Conservation (phyloP, 1,140 invertebrate species). For the Aphidius ervi region DNA sequence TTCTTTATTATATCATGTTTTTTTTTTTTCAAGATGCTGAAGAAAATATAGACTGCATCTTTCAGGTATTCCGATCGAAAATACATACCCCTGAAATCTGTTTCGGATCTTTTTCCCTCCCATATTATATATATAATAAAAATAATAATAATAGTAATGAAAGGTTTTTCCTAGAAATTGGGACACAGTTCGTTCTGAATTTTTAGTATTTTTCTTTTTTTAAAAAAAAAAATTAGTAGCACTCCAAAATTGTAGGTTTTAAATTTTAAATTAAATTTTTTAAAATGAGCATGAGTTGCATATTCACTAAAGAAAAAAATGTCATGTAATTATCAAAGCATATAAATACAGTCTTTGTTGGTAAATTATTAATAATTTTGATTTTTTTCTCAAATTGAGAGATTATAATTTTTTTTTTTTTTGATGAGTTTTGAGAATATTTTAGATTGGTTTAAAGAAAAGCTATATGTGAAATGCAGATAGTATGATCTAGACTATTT, state of each 20-base stretch:
- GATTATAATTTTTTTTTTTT: neutral
- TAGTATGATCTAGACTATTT: slow-evolving; percentile 37
- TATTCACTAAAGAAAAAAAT: too few species aligned
- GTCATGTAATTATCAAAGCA: neutral
- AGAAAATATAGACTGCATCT: too few species aligned
- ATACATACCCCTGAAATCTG: too few species aligned
- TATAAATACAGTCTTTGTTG: neutral
- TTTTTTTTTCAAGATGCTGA: too few species aligned
- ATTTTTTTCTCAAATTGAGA: neutral
- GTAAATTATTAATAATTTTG: neutral
- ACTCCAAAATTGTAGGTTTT: too few species aligned
- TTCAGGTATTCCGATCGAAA: too few species aligned
- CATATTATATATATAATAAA: neutral
- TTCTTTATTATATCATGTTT: too few species aligned
- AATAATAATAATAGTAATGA: neutral
- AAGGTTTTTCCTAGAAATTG: neutral
- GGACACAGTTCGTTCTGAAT: neutral
- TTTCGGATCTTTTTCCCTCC: neutral
- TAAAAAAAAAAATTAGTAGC: neutral
- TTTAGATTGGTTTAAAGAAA: neutral
- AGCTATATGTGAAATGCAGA: slow-evolving; percentile 7
- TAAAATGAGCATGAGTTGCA: too few species aligned
- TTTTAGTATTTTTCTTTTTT: neutral
- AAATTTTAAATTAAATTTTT: too few species aligned
- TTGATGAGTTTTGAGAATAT: neutral